Conservation (phyloP, 2,797 vertebrate species). For the Myotis myotis region DNA sequence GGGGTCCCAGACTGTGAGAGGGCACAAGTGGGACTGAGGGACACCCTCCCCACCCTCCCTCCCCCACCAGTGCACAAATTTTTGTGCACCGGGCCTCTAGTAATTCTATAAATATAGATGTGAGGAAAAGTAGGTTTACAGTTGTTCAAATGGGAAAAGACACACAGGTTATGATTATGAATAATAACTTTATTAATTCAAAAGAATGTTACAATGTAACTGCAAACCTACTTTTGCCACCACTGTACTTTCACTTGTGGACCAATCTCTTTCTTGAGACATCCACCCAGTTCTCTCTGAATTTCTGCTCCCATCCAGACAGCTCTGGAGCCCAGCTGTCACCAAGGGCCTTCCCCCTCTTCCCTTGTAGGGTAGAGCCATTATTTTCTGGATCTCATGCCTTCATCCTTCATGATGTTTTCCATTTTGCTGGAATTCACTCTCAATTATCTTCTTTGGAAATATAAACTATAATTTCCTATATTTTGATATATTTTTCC, state of each 20-base stretch:
- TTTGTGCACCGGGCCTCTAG: too few species aligned
- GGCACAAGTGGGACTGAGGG: too few species aligned
- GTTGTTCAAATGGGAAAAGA: not conserved
- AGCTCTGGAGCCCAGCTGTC: not conserved
- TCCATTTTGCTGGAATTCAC: not conserved
- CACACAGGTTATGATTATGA: not conserved
- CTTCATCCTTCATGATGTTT: not conserved
- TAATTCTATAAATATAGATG: not conserved
- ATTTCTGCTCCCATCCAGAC: not conserved
- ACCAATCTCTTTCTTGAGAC: not conserved
- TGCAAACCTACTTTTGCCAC: not conserved
- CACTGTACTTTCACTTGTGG: not conserved
- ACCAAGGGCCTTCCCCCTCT: not conserved
- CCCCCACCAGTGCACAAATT: too few species aligned
- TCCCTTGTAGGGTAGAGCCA: not conserved
- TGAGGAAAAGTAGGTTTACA: not conserved
- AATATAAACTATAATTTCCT: constrained; percentile 19
- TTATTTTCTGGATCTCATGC: not conserved
- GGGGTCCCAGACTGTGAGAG: too few species aligned
- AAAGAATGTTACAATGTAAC: not conserved
- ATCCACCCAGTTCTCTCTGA: not conserved
- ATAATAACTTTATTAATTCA: not conserved
- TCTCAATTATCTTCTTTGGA: not conserved
- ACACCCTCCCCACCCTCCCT: too few species aligned
- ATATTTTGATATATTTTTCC: not conserved